A percentile compares a stretch with the other conserved stretches of the same genome.
phyloP scores from a whole-genome alignment of 2,113 vertebrate species.

The Pseudopodoces humilis region DNA sequence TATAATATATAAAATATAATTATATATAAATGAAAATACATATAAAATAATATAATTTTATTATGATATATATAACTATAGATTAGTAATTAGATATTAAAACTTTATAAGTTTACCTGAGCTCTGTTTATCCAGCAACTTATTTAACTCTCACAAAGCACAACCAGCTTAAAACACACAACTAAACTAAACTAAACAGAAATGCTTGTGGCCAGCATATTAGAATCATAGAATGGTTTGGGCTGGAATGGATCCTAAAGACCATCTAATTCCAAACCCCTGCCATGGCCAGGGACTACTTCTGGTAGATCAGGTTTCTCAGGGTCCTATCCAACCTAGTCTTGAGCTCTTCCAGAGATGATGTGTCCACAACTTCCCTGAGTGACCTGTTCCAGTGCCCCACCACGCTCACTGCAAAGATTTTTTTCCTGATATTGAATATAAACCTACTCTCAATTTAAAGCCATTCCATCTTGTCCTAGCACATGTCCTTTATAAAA shows the following conservation, averaged over 20 bases:
- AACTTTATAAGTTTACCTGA: neutral
- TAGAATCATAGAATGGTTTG: neutral
- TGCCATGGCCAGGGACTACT: neutral
- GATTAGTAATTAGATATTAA: neutral
- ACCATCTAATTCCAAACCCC: neutral
- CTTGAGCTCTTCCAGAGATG: neutral
- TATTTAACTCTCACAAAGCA: neutral
- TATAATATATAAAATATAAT: too few species aligned
- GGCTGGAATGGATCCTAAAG: neutral
- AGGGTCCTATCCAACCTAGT: neutral
- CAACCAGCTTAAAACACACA: neutral
- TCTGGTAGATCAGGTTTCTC: neutral
- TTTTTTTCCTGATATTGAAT: neutral
- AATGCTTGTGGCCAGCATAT: neutral
- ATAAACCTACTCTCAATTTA: neutral
- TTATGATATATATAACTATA: too few species aligned
- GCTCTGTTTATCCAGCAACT: neutral
- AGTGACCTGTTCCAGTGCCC: accelerated
- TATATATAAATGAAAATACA: too few species aligned
- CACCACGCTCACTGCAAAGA: neutral
- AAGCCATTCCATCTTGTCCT: neutral
- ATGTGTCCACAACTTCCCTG: accelerated
- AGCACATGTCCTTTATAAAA: neutral
- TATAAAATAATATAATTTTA: too few species aligned
- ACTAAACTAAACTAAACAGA: neutral